A percentile compares a stretch with the other conserved stretches of the same genome.
Evolutionary conservation across 2,888 invertebrate species (phyloP).

Genomic region (Noctua janthina): DNA sequence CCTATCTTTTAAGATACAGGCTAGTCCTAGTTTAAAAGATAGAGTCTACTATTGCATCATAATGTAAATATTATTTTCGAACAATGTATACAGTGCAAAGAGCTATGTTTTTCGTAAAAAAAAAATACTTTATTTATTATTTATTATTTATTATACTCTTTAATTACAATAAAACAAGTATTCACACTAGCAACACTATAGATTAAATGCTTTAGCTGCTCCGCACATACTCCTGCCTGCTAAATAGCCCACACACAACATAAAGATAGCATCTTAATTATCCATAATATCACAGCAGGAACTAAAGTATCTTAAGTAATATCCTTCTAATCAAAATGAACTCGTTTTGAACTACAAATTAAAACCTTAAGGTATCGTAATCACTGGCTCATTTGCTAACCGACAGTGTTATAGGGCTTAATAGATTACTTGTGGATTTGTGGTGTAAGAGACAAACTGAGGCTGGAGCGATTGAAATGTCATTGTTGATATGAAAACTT

Average conservation of each 20-base stretch:
- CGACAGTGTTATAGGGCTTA: conserved; percentile 19
- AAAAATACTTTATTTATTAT: too few relatives aligned
- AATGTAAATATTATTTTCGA: too few relatives aligned
- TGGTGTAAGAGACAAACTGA: neutral
- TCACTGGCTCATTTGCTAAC: conserved; percentile 43
- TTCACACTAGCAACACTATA: neutral
- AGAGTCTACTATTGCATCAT: too few relatives aligned
- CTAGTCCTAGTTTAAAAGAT: too few relatives aligned
- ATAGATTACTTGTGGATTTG: conserved; percentile 33
- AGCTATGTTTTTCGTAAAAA: too few relatives aligned
- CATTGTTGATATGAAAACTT: neutral
- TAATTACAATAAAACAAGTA: neutral
- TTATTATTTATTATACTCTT: too few relatives aligned
- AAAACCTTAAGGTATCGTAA: conserved; percentile 30
- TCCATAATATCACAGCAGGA: conserved; percentile 18
- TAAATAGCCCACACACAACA: conserved; percentile 7
- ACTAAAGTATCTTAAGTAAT: conserved; percentile 25
- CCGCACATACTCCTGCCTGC: too few relatives aligned
- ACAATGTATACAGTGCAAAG: too few relatives aligned
- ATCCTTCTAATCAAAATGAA: conserved; percentile 31
- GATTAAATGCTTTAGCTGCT: too few relatives aligned
- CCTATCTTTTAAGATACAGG: too few relatives aligned
- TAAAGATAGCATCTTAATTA: conserved; percentile 45
- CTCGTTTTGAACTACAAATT: conserved; percentile 30
- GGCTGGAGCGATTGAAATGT: neutral